These are phyloP conservation scores for Papilio aristodemus DNA, from an alignment of 1,140 invertebrate genomes.

Conservation along the genomic window DNA sequence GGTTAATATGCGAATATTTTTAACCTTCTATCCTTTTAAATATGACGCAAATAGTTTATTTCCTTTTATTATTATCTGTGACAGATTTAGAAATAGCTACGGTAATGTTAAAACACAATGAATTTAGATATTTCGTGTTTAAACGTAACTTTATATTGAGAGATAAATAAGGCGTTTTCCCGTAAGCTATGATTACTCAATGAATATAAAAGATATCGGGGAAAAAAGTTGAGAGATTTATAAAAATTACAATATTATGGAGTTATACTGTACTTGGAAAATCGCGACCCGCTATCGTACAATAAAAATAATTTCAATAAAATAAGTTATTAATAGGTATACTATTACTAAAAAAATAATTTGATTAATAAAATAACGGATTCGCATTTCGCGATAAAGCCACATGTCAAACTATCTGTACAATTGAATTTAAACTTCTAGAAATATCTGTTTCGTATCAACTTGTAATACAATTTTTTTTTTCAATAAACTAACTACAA, in stretches of 20 bases:
- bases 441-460: too few species aligned
- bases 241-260: constrained; percentile 1
- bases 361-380: background rate
- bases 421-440: background rate
- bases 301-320: background rate
- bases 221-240: background rate
- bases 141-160: background rate
- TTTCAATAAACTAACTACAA: too few species aligned
- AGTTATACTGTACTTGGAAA: constrained; percentile 7
- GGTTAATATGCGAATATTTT: too few species aligned
- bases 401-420: background rate
- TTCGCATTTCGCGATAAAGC: background rate
- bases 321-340: constrained; percentile 8
- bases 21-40: background rate
- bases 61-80: background rate
- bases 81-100: background rate
- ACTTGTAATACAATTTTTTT: too few species aligned
- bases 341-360: background rate
- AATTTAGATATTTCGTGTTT: background rate
- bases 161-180: background rate
- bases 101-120: constrained; percentile 1
- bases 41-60: background rate
- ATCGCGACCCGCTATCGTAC: background rate
- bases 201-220: background rate
- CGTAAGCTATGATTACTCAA: background rate